These are phyloP conservation scores for Notothenia rossii DNA, from an alignment of 2,113 vertebrate species.

Conservation along the genomic window DNA sequence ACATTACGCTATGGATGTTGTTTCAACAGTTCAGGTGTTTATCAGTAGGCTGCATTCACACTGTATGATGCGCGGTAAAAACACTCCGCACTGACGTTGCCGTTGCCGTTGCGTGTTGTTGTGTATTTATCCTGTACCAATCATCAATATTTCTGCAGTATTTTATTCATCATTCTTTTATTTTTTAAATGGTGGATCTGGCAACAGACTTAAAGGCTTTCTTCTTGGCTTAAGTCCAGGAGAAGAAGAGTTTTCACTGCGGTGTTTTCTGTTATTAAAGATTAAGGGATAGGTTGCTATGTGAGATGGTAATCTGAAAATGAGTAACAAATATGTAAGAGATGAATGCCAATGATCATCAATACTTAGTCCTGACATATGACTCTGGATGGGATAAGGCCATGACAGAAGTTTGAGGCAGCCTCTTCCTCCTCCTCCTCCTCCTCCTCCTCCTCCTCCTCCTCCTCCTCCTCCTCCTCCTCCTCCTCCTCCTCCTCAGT, in stretches of 20 bases:
- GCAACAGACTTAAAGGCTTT: slow-evolving; percentile 25
- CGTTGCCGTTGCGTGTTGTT: no score
- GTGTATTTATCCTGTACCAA: background rate
- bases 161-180: background rate
- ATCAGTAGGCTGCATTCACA: no score
- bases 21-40: no score
- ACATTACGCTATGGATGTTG: no score
- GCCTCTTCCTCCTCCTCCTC: no score
- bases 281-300: background rate
- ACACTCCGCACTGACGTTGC: no score
- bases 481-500: slow-evolving; percentile 10
- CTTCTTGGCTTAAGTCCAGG: background rate
- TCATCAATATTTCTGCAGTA: background rate
- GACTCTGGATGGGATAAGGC: slow-evolving; percentile 3
- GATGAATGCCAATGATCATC: background rate
- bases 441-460: no score
- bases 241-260: background rate
- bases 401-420: background rate
- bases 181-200: slow-evolving; percentile 3
- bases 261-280: background rate
- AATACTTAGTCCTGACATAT: no score
- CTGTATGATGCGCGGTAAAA: no score
- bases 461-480: background rate
- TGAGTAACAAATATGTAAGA: background rate
- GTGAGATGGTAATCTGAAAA: background rate